These are phyloP conservation scores for Taphrorychus bicolor DNA, from an alignment of 2,888 invertebrate genomes.

Conservation along the genomic window DNA sequence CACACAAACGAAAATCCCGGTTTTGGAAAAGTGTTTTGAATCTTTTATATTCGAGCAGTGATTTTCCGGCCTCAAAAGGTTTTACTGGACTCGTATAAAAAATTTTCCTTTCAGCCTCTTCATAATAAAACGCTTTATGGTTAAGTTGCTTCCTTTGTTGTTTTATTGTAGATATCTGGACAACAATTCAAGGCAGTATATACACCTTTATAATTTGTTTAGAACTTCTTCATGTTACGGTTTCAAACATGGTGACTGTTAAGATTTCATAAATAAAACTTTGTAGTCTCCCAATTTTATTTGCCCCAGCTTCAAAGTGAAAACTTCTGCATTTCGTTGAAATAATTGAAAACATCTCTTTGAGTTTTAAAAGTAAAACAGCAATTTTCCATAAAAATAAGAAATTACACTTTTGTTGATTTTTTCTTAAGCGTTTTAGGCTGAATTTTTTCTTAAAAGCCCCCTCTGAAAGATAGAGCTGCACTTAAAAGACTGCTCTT, in stretches of 20 bases:
- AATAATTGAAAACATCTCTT: neutral
- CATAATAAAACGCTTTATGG: neutral
- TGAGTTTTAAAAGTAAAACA: neutral
- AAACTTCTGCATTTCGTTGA: neutral
- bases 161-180: neutral
- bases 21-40: neutral
- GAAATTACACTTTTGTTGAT: neutral
- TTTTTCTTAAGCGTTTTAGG: neutral
- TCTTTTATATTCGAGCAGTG: constrained; percentile 2
- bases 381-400: neutral
- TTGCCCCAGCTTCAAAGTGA: neutral
- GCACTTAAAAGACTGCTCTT: neutral
- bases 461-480: neutral
- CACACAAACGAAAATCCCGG: neutral
- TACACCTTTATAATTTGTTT: too few relatives aligned
- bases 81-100: neutral
- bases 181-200: neutral
- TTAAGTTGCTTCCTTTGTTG: neutral
- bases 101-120: neutral
- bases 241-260: too few relatives aligned
- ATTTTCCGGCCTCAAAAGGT: neutral
- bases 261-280: neutral
- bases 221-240: too few relatives aligned
- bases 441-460: too few relatives aligned
- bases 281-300: neutral